These are phyloP conservation scores for Smutsia temminckii DNA, from an alignment of 2,797 vertebrate genomes.

Conservation along the genomic window DNA sequence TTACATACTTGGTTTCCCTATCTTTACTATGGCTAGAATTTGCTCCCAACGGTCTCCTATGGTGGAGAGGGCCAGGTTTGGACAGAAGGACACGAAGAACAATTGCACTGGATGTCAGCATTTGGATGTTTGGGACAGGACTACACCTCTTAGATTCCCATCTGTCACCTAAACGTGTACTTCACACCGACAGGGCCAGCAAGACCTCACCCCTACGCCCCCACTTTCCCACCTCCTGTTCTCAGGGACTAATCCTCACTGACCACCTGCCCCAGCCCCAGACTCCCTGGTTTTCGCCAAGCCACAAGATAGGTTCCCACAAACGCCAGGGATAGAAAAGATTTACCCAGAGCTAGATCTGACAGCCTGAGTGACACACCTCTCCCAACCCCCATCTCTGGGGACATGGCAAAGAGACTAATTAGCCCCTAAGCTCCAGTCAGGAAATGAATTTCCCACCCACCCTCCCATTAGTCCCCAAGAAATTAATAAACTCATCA, in stretches of 20 bases:
- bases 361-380: neutral
- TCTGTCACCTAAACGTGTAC: neutral
- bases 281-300: neutral
- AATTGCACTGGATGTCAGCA: no score
- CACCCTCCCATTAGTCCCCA: conserved; percentile 54
- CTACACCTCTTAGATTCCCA: neutral
- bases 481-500: conserved; percentile 76
- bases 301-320: neutral
- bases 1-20: neutral
- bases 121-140: neutral
- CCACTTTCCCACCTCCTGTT: neutral
- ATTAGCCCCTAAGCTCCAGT: conserved; percentile 64
- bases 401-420: conserved; percentile 57
- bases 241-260: neutral
- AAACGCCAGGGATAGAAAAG: neutral
- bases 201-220: neutral
- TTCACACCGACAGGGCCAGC: neutral
- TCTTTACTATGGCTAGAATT: neutral
- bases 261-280: neutral
- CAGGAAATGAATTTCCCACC: conserved; percentile 60
- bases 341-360: conserved; percentile 21
- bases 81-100: neutral
- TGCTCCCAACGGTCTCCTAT: neutral
- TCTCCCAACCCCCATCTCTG: neutral
- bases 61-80: neutral